These are phyloP conservation scores for Halcyon senegalensis DNA, from an alignment of 2,113 vertebrate genomes.

Conservation along the genomic window DNA sequence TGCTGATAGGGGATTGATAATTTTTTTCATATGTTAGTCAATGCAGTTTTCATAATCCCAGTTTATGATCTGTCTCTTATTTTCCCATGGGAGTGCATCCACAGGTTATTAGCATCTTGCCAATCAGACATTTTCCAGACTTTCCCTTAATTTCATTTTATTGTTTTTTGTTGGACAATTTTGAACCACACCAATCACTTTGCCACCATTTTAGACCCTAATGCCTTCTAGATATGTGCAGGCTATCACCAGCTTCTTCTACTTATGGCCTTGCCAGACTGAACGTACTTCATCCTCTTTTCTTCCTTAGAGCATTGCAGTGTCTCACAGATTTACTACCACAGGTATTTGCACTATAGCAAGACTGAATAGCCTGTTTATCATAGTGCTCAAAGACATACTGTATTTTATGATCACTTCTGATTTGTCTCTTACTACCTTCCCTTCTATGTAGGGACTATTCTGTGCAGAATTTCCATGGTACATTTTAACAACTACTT, in stretches of 20 bases:
- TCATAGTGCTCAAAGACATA: neutral
- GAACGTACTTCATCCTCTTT: neutral
- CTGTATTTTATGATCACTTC: neutral
- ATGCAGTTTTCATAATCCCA: neutral
- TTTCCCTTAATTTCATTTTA: neutral
- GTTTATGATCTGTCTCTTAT: neutral
- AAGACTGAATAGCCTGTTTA: neutral
- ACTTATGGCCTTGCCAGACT: neutral
- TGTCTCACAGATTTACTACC: neutral
- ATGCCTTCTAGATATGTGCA: neutral
- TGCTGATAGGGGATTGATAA: neutral
- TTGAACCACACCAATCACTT: neutral
- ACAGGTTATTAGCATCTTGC: neutral
- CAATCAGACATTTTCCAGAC: neutral
- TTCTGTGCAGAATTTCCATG: neutral
- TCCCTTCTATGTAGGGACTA: neutral
- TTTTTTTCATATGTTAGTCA: neutral
- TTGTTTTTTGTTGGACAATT: neutral
- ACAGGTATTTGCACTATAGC: neutral
- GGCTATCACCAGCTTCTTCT: neutral
- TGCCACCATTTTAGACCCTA: neutral
- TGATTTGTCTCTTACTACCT: neutral
- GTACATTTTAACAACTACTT: neutral
- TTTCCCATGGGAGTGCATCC: neutral
- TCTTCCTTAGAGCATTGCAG: neutral